Conservation (phyloP, 2,797 vertebrate genomes). For the Xenentodon cancila region DNA sequence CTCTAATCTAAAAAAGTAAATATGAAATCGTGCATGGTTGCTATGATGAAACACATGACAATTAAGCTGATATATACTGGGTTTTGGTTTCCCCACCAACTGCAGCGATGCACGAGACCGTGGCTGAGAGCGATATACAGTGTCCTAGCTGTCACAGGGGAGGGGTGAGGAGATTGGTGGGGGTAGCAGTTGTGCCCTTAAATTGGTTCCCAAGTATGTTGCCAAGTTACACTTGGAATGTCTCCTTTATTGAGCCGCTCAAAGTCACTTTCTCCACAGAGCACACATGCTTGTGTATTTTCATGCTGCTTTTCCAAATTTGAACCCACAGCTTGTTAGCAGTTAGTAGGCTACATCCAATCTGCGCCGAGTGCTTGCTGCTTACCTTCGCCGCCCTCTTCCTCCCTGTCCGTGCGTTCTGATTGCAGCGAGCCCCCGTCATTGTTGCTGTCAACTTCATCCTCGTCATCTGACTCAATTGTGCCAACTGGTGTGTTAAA, state of each 20-base stretch:
- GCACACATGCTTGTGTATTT: constrained; percentile 40
- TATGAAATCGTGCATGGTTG: constrained; percentile 29
- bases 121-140: constrained; percentile 89
- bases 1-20: constrained; percentile 34
- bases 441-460: constrained; percentile 82
- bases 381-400: constrained; percentile 85
- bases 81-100: constrained; percentile 38
- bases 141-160: constrained; percentile 85
- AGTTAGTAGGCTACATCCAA: constrained; percentile 11
- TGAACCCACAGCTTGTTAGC: constrained; percentile 60
- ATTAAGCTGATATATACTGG: constrained; percentile 54
- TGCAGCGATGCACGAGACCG: constrained; percentile 67
- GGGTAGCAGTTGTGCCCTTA: constrained; percentile 67
- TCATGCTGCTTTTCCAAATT: constrained; percentile 39
- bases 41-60: constrained; percentile 9
- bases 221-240: constrained; percentile 82
- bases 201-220: constrained; percentile 81
- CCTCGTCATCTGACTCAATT: constrained; percentile 85
- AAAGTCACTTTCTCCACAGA: constrained; percentile 63
- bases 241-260: constrained; percentile 66
- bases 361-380: constrained; percentile 25
- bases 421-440: constrained; percentile 88
- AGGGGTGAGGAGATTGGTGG: constrained; percentile 49
- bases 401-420: constrained; percentile 91
- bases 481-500: constrained; percentile 67